A percentile compares a stretch with the other conserved stretches of the same genome.
Evolutionary conservation across 2,888 invertebrate genomes (phyloP).

Genomic region (Platycheirus albimanus): DNA sequence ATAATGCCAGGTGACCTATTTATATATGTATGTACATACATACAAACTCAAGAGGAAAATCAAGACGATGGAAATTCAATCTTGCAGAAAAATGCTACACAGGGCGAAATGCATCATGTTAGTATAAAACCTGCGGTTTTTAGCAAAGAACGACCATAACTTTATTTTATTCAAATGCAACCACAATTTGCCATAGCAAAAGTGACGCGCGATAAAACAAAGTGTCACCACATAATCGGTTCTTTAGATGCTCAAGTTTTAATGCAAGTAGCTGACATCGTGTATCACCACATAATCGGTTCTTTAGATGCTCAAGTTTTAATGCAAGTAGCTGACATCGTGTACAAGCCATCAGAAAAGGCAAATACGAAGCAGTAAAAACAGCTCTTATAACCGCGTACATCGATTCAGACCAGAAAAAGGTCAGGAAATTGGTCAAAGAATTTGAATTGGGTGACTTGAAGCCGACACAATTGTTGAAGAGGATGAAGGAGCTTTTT

Average conservation of each 20-base stretch:
- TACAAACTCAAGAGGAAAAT: no score
- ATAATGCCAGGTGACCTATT: no score
- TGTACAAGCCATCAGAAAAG: slow-evolving; percentile 5
- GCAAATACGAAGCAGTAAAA: slow-evolving; percentile 31
- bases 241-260: slow-evolving; percentile 23
- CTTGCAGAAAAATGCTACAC: no score
- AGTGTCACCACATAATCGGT: slow-evolving; percentile 35
- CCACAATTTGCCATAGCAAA: slow-evolving; percentile 36
- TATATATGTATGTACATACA: no score
- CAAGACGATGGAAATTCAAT: no score
- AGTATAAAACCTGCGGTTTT: slow-evolving; percentile 38
- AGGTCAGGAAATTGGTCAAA: slow-evolving; percentile 18
- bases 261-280: slow-evolving; percentile 28
- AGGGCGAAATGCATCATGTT: no score
- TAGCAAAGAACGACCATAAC: slow-evolving; percentile 19
- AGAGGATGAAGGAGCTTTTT: slow-evolving; percentile 23
- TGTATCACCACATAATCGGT: slow-evolving; percentile 36
- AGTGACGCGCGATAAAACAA: slow-evolving; percentile 34
- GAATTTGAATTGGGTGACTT: slow-evolving; percentile 43
- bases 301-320: slow-evolving; percentile 23
- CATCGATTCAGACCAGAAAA: slow-evolving; percentile 39
- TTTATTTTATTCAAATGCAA: slow-evolving; percentile 43
- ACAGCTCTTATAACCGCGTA: slow-evolving; percentile 18
- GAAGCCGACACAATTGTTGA: slow-evolving; percentile 38
- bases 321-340: slow-evolving; percentile 28